Evolutionary conservation across 1,140 invertebrate species (phyloP).

Genomic region (Nymphalis io): DNA sequence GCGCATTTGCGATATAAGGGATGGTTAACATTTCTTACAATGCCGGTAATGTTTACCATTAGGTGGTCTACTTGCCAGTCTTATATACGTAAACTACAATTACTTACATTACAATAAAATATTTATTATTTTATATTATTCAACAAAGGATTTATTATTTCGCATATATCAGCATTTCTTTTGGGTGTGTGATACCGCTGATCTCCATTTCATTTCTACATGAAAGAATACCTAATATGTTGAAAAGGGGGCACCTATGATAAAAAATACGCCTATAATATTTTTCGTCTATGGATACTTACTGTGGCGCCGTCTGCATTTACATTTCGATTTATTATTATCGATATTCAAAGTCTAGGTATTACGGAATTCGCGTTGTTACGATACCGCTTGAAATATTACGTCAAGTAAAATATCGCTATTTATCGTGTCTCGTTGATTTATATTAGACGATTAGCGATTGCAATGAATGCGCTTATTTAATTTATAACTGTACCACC

Average conservation of each 20-base stretch:
- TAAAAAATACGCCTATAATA: neutral
- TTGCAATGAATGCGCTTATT: slow-evolving; percentile 28
- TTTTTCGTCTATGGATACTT: neutral
- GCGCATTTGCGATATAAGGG: too few relatives aligned
- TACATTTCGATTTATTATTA: slow-evolving; percentile 27
- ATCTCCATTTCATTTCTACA: too few relatives aligned
- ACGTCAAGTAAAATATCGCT: slow-evolving; percentile 35
- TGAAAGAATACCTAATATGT: too few relatives aligned
- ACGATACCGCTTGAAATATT: slow-evolving; percentile 36
- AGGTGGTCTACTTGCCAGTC: too few relatives aligned
- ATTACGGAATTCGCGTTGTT: slow-evolving; percentile 26
- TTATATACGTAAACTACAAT: too few relatives aligned
- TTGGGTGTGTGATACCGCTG: too few relatives aligned
- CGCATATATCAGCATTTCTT: too few relatives aligned
- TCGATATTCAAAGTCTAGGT: slow-evolving; percentile 28
- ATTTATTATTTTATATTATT: too few relatives aligned
- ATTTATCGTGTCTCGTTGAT: slow-evolving; percentile 31
- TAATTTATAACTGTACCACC: slow-evolving; percentile 9
- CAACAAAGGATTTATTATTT: too few relatives aligned
- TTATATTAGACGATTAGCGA: slow-evolving; percentile 34
- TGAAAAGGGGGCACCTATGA: neutral
- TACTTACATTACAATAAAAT: too few relatives aligned
- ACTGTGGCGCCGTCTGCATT: slow-evolving; percentile 12
- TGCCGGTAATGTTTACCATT: too few relatives aligned
- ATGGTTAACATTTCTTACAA: too few relatives aligned